A percentile compares a stretch with the other conserved stretches of the same genome.
Evolutionary conservation across 2,797 vertebrate genomes (phyloP).

Genomic region (Enoplosus armatus): DNA sequence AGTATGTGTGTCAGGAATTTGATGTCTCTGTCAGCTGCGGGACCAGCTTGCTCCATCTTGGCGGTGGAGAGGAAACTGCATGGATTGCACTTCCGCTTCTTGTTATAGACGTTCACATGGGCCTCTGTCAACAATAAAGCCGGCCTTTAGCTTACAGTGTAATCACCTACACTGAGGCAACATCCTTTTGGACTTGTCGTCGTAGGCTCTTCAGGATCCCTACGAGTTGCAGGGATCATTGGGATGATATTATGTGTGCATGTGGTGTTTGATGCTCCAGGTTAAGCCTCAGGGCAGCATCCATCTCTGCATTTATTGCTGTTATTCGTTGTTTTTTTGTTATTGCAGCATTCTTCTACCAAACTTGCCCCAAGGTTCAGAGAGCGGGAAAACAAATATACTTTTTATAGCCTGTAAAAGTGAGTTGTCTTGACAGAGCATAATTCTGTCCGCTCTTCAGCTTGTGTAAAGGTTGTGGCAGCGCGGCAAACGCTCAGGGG

Average conservation of each 20-base stretch:
- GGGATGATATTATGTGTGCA: slow-evolving; percentile 14
- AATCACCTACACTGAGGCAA: background rate
- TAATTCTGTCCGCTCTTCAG: slow-evolving; percentile 42
- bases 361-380: slow-evolving; percentile 29
- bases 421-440: slow-evolving; percentile 41
- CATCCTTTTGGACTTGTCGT: slow-evolving; percentile 15
- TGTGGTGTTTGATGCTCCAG: slow-evolving; percentile 29
- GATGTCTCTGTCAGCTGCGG: slow-evolving; percentile 66
- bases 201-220: slow-evolving; percentile 23
- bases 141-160: background rate
- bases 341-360: slow-evolving; percentile 11
- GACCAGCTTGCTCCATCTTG: too few relatives aligned
- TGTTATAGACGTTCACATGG: background rate
- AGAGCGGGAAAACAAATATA: slow-evolving; percentile 32
- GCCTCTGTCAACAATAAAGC: slow-evolving; percentile 6
- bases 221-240: slow-evolving; percentile 5
- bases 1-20: slow-evolving; percentile 58
- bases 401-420: slow-evolving; percentile 49
- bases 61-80: too few relatives aligned
- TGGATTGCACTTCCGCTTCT: background rate
- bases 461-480: slow-evolving; percentile 54
- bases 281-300: slow-evolving; percentile 30
- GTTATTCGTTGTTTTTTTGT: slow-evolving; percentile 40
- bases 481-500: slow-evolving; percentile 42
- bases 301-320: slow-evolving; percentile 39